Evolutionary conservation across 2,113 vertebrate species (phyloP).

Genomic region (Ornithorhynchus anatinus): DNA sequence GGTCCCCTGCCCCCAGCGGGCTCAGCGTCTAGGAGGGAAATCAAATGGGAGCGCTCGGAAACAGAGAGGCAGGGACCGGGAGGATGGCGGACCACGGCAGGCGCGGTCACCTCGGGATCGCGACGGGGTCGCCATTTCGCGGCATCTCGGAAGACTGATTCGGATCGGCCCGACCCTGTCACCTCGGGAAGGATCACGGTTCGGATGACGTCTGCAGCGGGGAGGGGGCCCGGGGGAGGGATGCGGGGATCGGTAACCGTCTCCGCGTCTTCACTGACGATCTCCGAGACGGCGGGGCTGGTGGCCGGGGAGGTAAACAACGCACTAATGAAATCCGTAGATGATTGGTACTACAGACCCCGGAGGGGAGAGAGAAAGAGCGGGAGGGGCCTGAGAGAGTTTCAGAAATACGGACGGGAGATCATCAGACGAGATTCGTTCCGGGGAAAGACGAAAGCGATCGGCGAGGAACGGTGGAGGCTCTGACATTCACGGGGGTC

Average conservation of each 20-base stretch:
- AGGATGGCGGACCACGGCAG: neutral
- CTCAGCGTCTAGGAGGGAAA: too few relatives aligned
- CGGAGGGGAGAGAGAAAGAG: constrained; percentile 48
- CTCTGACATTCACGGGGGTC: constrained; percentile 29
- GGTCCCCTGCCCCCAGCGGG: too few relatives aligned
- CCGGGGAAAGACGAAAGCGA: constrained; percentile 49
- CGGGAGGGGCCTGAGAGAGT: constrained; percentile 11
- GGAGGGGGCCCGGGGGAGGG: neutral
- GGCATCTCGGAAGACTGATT: constrained; percentile 53
- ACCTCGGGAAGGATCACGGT: constrained; percentile 62
- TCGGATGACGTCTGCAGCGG: neutral
- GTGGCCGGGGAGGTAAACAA: constrained; percentile 56
- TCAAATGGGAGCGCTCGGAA: too few relatives aligned
- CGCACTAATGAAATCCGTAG: constrained; percentile 60
- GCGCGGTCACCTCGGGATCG: neutral
- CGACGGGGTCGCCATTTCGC: constrained; percentile 1
- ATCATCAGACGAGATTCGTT: constrained; percentile 58
- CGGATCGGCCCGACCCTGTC: constrained; percentile 63
- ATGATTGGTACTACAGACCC: constrained; percentile 54
- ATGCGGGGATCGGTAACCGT: constrained; percentile 11
- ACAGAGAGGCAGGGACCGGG: neutral
- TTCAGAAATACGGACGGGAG: constrained; percentile 53
- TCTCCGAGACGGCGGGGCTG: constrained; percentile 54
- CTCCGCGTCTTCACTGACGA: constrained; percentile 56
- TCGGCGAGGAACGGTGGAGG: constrained; percentile 27